These are phyloP conservation scores for Lagria hirta DNA, from an alignment of 2,888 invertebrate genomes.

Conservation along the genomic window DNA sequence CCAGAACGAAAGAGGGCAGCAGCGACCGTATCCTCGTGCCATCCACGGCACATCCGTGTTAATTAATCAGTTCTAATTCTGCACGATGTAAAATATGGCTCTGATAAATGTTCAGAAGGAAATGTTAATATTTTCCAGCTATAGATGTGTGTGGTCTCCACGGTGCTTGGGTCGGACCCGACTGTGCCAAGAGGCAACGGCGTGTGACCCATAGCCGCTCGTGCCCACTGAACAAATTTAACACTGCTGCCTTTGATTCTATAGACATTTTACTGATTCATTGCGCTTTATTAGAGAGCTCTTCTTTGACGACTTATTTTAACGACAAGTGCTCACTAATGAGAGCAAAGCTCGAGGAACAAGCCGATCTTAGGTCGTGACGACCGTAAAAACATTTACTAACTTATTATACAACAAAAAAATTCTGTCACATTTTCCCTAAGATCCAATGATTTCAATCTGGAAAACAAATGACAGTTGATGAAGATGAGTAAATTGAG, in stretches of 20 bases:
- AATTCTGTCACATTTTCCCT: too few species aligned
- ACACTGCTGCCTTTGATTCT: constrained; percentile 47
- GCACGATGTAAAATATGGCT: constrained; percentile 22
- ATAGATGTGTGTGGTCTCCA: constrained; percentile 46
- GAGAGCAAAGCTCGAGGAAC: neutral
- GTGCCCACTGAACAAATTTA: constrained; percentile 50
- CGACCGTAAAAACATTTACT: too few species aligned
- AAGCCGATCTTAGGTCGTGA: too few species aligned
- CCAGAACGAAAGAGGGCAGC: constrained; percentile 9
- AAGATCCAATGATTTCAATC: too few species aligned
- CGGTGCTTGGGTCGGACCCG: constrained; percentile 47
- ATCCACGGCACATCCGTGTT: constrained; percentile 17
- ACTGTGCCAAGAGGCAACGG: constrained; percentile 48
- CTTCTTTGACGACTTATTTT: constrained; percentile 19
- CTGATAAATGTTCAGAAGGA: constrained; percentile 29
- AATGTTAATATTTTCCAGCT: constrained; percentile 32
- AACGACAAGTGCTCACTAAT: neutral
- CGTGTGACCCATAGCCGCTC: constrained; percentile 48
- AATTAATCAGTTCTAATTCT: constrained; percentile 28
- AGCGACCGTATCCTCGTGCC: constrained; percentile 5
- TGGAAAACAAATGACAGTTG: too few species aligned
- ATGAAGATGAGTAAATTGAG: too few species aligned
- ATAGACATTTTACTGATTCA: constrained; percentile 46
- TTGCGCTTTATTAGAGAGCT: constrained; percentile 45
- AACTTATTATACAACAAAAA: too few species aligned